Conservation (phyloP, 2,797 vertebrate genomes). For the Uromys caudimaculatus region DNA sequence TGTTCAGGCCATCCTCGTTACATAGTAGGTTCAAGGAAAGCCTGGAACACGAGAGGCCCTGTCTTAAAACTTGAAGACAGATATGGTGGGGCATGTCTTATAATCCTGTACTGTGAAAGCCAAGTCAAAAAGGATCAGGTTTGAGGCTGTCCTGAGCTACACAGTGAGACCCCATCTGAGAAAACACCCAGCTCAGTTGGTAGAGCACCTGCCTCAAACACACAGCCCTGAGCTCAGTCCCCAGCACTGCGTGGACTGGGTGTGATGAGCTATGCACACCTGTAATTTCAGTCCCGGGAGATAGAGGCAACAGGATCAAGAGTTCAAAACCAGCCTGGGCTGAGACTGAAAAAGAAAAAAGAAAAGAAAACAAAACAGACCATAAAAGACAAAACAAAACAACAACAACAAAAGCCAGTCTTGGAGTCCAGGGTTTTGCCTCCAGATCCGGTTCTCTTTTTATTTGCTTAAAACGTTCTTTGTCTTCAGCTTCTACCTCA, state of each 20-base stretch:
- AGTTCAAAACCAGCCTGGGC: background rate
- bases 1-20: background rate
- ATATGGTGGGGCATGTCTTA: background rate
- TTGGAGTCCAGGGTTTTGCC: background rate
- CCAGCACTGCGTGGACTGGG: background rate
- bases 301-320: background rate
- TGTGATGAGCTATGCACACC: background rate
- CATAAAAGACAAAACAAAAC: background rate
- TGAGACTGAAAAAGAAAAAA: background rate
- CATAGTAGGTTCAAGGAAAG: background rate
- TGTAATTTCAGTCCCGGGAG: background rate
- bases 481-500: conserved; percentile 42
- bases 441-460: background rate
- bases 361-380: background rate
- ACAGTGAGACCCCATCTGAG: background rate
- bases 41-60: background rate
- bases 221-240: background rate
- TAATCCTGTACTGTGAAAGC: background rate
- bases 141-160: background rate
- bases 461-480: conserved; percentile 25
- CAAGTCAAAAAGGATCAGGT: background rate
- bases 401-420: background rate
- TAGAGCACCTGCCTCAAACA: background rate
- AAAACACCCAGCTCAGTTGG: background rate
- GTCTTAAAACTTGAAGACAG: background rate